Conservation (phyloP, 2,888 invertebrate species). For the Sarcophaga caerulescens region DNA sequence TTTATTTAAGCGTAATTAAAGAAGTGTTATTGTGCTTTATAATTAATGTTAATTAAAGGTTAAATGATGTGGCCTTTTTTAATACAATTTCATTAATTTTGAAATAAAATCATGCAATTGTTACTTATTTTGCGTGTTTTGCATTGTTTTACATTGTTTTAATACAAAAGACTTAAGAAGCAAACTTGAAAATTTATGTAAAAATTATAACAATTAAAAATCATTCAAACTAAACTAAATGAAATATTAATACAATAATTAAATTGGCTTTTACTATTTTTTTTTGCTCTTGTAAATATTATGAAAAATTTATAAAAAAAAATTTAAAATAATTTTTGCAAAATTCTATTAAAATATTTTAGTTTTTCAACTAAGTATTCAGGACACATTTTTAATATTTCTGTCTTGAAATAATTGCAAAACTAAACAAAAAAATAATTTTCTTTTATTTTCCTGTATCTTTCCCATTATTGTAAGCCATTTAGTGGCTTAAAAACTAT, state of each 20-base stretch:
- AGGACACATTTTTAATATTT: too few relatives aligned
- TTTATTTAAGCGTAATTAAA: too few relatives aligned
- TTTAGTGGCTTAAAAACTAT: too few relatives aligned
- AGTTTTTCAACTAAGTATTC: too few relatives aligned
- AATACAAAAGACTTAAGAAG: neutral
- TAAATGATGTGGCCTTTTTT: too few relatives aligned
- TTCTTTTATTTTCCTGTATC: too few relatives aligned
- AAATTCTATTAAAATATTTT: slow-evolving; percentile 1
- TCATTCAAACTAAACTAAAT: neutral
- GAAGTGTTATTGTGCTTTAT: too few relatives aligned
- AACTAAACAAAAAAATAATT: too few relatives aligned
- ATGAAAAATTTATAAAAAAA: slow-evolving; percentile 1
- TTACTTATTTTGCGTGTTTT: neutral
- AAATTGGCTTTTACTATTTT: neutral
- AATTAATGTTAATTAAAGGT: too few relatives aligned
- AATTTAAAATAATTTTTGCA: neutral
- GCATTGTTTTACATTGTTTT: neutral
- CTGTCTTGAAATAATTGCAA: neutral
- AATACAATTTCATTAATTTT: too few relatives aligned
- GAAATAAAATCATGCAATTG: neutral
- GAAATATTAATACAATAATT: neutral
- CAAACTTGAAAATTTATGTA: slow-evolving; percentile 24
- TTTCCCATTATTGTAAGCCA: too few relatives aligned
- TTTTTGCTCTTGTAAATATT: neutral
- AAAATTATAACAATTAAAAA: neutral